Percentiles rank a stretch among this genome's conserved stretches.
Evolutionary conservation across 2,888 invertebrate genomes (phyloP).

Genomic region (Agrochola litura): DNA sequence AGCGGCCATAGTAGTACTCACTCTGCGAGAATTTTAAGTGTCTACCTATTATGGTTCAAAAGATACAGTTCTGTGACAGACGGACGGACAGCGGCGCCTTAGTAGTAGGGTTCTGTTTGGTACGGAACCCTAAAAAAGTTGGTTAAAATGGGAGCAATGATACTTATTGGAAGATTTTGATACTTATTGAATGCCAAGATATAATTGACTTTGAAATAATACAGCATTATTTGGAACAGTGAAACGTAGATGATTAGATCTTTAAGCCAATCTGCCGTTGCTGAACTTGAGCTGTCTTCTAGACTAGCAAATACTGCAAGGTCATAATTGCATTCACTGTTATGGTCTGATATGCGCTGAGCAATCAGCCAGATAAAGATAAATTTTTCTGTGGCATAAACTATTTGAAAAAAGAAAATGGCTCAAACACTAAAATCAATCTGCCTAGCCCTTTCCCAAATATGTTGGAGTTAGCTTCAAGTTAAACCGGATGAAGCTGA

Average conservation of each 20-base stretch:
- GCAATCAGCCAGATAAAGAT: not conserved
- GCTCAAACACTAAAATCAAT: too few relatives aligned
- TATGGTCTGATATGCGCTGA: not conserved
- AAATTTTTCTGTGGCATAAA: not conserved
- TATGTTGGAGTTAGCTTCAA: too few relatives aligned
- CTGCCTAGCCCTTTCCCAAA: too few relatives aligned
- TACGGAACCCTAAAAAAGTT: not conserved
- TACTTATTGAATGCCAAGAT: not conserved
- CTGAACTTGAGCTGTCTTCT: not conserved
- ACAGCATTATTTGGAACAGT: not conserved
- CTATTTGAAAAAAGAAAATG: too few relatives aligned
- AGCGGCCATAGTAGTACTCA: too few relatives aligned
- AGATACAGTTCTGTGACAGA: not conserved
- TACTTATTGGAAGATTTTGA: conserved; percentile 8
- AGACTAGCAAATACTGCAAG: not conserved
- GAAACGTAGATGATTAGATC: too few relatives aligned
- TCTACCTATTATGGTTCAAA: not conserved
- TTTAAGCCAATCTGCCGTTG: not conserved
- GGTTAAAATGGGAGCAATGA: conserved; percentile 20
- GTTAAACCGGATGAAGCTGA: too few relatives aligned
- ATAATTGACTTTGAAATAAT: not conserved
- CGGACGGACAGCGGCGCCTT: too few relatives aligned
- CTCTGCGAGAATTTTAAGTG: too few relatives aligned
- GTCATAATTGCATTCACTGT: not conserved
- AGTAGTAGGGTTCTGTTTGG: not conserved